phyloP scores from a whole-genome alignment of 2,797 vertebrate species.

The Notolabrus celidotus region DNA sequence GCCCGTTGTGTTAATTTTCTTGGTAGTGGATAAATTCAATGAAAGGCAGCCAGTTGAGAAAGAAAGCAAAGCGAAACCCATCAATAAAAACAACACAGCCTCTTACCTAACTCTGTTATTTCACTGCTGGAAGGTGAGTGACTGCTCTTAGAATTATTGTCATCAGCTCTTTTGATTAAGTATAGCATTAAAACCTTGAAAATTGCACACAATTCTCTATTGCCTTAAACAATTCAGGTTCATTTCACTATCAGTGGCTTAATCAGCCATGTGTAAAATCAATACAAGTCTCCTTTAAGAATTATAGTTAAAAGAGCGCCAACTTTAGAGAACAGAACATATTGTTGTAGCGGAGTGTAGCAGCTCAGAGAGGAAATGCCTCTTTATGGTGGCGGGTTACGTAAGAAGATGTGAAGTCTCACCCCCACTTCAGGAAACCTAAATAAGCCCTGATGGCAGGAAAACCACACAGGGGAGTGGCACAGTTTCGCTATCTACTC shows the following conservation, averaged over 20 bases:
- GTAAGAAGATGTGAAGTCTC: slow-evolving; percentile 55
- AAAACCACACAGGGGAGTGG: slow-evolving; percentile 78
- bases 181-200: background rate
- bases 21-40: slow-evolving; percentile 14
- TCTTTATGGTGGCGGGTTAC: slow-evolving; percentile 73
- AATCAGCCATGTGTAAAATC: background rate
- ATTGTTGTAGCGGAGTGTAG: slow-evolving; percentile 15
- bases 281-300: background rate
- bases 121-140: slow-evolving; percentile 9
- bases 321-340: background rate
- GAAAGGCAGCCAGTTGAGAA: slow-evolving; percentile 14
- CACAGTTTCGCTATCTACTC: slow-evolving; percentile 67
- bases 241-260: background rate
- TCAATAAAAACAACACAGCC: slow-evolving; percentile 16
- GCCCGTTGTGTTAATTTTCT: slow-evolving; percentile 4
- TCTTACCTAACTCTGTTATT: background rate
- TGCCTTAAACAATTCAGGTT: background rate
- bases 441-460: slow-evolving; percentile 77
- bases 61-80: background rate
- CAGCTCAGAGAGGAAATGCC: slow-evolving; percentile 74
- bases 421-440: slow-evolving; percentile 58
- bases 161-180: slow-evolving; percentile 7
- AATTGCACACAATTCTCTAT: no score
- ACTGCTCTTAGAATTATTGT: slow-evolving; percentile 6
- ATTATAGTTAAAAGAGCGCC: background rate